These are phyloP conservation scores for Rhagoletis zephyria DNA, from an alignment of 1,140 invertebrate genomes.

Conservation along the genomic window DNA sequence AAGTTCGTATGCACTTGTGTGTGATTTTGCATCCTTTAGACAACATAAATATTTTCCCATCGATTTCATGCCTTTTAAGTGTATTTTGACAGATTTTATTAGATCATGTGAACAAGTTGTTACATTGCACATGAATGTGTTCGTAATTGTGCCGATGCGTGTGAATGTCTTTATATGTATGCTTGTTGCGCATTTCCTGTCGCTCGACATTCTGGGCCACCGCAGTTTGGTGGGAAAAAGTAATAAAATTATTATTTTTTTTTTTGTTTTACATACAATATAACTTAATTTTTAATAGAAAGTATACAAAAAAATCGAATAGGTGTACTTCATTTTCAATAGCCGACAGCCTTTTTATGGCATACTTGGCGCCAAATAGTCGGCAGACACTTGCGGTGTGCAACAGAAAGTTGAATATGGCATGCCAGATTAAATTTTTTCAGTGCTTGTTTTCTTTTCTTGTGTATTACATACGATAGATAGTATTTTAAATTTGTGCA, in stretches of 20 bases:
- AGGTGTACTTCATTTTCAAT: neutral
- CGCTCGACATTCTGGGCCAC: neutral
- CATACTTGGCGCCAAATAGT: slow-evolving; percentile 35
- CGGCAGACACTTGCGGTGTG: neutral
- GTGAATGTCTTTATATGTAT: neutral
- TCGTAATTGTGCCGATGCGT: neutral
- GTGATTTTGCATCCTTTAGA: neutral
- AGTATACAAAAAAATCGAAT: no score
- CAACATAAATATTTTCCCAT: slow-evolving; percentile 57
- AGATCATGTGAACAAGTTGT: slow-evolving; percentile 54
- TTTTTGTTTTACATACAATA: neutral
- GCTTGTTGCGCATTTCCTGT: slow-evolving; percentile 6
- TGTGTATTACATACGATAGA: neutral
- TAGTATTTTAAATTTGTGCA: neutral
- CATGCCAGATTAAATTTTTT: neutral
- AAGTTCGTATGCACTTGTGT: neutral
- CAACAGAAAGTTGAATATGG: neutral
- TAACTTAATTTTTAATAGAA: neutral
- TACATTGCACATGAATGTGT: neutral
- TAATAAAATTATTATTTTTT: slow-evolving; percentile 18
- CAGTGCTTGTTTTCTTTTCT: neutral
- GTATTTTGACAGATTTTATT: slow-evolving; percentile 58
- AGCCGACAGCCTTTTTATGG: slow-evolving; percentile 33
- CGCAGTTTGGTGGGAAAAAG: slow-evolving; percentile 15
- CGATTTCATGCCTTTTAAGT: slow-evolving; percentile 56